A percentile compares a stretch with the other conserved stretches of the same genome.
Conservation (phyloP, 2,888 invertebrate species). For the Eristalis intricaria region DNA sequence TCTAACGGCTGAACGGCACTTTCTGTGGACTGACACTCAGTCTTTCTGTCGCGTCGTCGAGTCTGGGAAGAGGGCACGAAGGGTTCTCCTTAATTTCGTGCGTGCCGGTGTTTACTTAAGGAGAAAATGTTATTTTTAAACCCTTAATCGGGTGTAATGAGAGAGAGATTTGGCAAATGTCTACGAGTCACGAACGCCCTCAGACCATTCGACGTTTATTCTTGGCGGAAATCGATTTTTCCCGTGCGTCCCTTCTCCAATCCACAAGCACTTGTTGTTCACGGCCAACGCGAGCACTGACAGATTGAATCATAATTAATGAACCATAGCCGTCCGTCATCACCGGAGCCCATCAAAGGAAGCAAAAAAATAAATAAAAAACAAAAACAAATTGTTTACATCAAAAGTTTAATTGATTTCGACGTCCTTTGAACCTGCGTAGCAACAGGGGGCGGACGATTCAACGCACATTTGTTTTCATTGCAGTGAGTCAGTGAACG, state of each 20-base stretch:
- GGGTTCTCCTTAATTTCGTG: not conserved
- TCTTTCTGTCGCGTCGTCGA: not conserved
- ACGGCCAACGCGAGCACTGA: not conserved
- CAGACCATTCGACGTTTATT: too few species aligned
- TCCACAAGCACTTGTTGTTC: too few species aligned
- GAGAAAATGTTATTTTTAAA: too few species aligned
- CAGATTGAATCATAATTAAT: not conserved
- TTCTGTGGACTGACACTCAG: not conserved
- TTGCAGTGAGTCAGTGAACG: not conserved
- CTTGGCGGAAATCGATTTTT: too few species aligned
- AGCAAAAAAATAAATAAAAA: not conserved
- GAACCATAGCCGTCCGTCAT: not conserved
- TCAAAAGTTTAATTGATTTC: not conserved
- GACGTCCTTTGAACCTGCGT: not conserved
- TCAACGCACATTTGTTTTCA: not conserved
- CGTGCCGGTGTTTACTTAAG: too few species aligned
- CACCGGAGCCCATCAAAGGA: not conserved
- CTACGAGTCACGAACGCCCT: too few species aligned
- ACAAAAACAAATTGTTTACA: not conserved
- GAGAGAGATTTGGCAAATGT: too few species aligned
- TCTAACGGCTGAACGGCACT: not conserved
- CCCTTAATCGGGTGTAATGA: too few species aligned
- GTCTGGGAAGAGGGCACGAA: not conserved
- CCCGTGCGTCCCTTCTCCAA: too few species aligned
- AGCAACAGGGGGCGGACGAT: not conserved